phyloP scores from a whole-genome alignment of 2,113 vertebrate species.

The Rhabdornis inornatus region DNA sequence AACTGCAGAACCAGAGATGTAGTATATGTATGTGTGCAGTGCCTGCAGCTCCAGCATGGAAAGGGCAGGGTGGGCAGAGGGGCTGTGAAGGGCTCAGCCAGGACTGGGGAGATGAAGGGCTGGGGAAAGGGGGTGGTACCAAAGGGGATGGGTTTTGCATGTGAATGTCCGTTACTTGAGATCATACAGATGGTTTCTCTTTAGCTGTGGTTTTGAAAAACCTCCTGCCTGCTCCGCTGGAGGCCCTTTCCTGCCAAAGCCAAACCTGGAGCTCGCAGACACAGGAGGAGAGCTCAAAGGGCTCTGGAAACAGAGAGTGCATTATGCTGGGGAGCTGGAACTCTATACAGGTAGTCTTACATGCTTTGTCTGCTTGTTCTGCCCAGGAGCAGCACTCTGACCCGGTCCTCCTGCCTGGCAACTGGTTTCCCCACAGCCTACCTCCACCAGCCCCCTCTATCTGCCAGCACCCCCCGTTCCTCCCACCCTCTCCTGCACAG shows the following conservation, averaged over 20 bases:
- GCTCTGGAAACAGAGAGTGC: conserved; percentile 27
- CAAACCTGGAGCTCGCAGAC: conserved; percentile 22
- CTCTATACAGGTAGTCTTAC: not conserved
- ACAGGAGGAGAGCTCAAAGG: not conserved
- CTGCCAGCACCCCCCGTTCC: not conserved
- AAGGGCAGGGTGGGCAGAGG: not conserved
- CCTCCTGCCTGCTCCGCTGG: conserved; percentile 23
- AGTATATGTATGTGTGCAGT: not conserved
- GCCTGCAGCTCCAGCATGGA: not conserved
- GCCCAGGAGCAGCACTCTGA: not conserved
- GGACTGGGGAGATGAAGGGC: not conserved
- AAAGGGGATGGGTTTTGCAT: not conserved
- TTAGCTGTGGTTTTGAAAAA: conserved; percentile 56
- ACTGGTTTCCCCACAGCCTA: no score
- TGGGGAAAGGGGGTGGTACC: not conserved
- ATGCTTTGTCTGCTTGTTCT: not conserved
- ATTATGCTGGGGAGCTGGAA: conserved; percentile 7
- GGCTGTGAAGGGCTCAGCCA: not conserved
- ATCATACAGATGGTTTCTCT: conserved; percentile 61
- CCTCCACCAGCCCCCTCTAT: not conserved
- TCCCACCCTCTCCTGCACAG: not conserved
- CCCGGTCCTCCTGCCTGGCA: not conserved
- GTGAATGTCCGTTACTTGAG: not conserved
- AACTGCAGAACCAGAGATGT: not conserved
- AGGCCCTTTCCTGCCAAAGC: conserved; percentile 44